Percentiles rank a stretch among this genome's conserved stretches.
Conservation (phyloP, 2,888 invertebrate genomes). For the Schizaphis graminum region DNA sequence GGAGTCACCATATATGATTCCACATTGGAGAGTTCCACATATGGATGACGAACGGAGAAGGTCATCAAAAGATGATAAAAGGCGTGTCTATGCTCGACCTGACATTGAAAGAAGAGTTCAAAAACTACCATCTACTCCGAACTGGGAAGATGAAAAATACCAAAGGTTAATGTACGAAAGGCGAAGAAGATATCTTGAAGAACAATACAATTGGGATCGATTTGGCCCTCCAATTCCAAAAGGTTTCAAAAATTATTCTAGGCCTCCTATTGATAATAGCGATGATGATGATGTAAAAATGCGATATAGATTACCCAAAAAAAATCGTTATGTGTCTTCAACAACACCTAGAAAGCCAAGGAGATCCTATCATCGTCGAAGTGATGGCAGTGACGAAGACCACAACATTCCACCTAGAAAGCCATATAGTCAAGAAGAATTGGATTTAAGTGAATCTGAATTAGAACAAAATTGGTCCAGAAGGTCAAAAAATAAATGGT, state of each 20-base stretch:
- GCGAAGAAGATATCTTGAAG: slow-evolving; percentile 50
- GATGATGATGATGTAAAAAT: slow-evolving; percentile 60
- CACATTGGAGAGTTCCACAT: slow-evolving; percentile 68
- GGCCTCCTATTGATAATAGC: slow-evolving; percentile 36
- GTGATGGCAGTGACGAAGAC: slow-evolving; percentile 58
- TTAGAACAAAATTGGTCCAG: slow-evolving; percentile 68
- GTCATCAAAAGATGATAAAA: slow-evolving; percentile 70
- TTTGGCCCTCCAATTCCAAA: slow-evolving; percentile 54
- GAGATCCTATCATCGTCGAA: slow-evolving; percentile 56
- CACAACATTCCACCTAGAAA: slow-evolving; percentile 66
- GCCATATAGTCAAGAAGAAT: slow-evolving; percentile 68
- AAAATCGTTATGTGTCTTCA: slow-evolving; percentile 49
- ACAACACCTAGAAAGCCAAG: slow-evolving; percentile 57
- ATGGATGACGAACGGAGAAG: slow-evolving; percentile 70
- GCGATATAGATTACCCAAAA: slow-evolving; percentile 58
- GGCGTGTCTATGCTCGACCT: slow-evolving; percentile 68
- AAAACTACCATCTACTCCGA: slow-evolving; percentile 37
- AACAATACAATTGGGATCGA: slow-evolving; percentile 56
- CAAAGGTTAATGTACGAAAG: slow-evolving; percentile 51
- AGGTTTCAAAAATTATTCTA: slow-evolving; percentile 56
- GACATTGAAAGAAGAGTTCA: slow-evolving; percentile 67
- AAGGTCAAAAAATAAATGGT: slow-evolving; percentile 71
- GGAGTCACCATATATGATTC: slow-evolving; percentile 70
- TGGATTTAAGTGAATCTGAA: slow-evolving; percentile 68
- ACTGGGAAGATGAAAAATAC: slow-evolving; percentile 63